These are phyloP conservation scores for Dasysyrphus tricinctus DNA, from an alignment of 2,888 invertebrate genomes.

Conservation along the genomic window DNA sequence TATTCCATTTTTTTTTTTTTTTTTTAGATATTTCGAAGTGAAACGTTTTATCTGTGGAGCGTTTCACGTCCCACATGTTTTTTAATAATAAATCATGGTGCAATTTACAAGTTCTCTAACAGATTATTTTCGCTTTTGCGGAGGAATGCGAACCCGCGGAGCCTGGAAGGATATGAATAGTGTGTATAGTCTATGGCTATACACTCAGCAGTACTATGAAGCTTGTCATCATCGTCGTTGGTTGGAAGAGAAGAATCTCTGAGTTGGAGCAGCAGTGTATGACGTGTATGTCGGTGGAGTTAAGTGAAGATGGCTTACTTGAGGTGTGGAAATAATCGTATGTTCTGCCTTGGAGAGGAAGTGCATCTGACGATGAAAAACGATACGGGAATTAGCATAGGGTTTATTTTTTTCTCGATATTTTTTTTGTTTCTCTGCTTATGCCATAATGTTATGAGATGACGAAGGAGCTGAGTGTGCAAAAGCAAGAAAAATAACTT, in stretches of 20 bases:
- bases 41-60: constrained; percentile 18
- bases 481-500: constrained; percentile 40
- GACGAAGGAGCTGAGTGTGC: constrained; percentile 50
- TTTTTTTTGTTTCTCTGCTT: constrained; percentile 22
- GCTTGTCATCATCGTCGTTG: constrained; percentile 24
- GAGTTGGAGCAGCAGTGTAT: constrained; percentile 58
- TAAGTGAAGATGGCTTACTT: constrained; percentile 72
- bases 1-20: neutral
- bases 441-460: constrained; percentile 7
- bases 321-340: constrained; percentile 53
- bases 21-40: neutral
- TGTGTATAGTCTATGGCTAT: constrained; percentile 11
- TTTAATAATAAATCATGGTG: constrained; percentile 74
- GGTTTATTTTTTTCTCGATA: constrained; percentile 4
- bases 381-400: constrained; percentile 73
- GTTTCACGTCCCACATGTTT: constrained; percentile 51
- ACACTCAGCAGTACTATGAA: constrained; percentile 10
- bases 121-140: constrained; percentile 66
- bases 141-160: constrained; percentile 15
- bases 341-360: constrained; percentile 56
- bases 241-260: constrained; percentile 27
- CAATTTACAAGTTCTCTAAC: constrained; percentile 74
- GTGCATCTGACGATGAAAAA: constrained; percentile 74
- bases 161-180: neutral
- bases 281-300: constrained; percentile 59